These are phyloP conservation scores for Phaethornis superciliosus DNA, from an alignment of 2,113 vertebrate genomes.

Conservation along the genomic window DNA sequence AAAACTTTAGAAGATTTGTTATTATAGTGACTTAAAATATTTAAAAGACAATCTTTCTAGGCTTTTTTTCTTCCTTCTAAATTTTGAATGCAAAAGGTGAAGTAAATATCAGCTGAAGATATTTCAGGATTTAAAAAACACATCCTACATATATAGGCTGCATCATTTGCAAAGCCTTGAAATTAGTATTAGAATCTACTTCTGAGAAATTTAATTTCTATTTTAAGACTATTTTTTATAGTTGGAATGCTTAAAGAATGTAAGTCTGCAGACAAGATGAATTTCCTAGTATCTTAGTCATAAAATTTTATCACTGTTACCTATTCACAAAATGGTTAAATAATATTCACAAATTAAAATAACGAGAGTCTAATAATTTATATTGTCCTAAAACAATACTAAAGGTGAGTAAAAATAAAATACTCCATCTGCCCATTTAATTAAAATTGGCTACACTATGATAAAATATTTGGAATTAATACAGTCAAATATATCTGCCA, in stretches of 20 bases:
- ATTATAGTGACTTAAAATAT: not conserved
- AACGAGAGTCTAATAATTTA: constrained; percentile 25
- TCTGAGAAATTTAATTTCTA: constrained; percentile 7
- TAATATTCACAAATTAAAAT: constrained; percentile 48
- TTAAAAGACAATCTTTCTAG: not conserved
- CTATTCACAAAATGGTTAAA: constrained; percentile 30
- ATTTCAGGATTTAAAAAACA: not conserved
- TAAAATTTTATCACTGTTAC: constrained; percentile 24
- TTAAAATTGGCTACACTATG: not conserved
- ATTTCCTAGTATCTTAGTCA: constrained; percentile 36
- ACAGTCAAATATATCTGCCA: not conserved
- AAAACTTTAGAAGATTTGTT: not conserved
- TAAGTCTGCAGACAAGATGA: not conserved
- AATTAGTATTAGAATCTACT: constrained; percentile 19
- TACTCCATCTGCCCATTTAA: not conserved
- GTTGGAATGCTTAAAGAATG: constrained; percentile 5
- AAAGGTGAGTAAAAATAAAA: constrained; percentile 39
- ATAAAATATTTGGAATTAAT: constrained; percentile 31
- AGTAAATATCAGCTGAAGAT: not conserved
- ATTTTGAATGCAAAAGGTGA: not conserved
- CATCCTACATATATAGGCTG: not conserved
- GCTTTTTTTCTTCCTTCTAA: not conserved
- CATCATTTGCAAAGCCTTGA: constrained; percentile 20
- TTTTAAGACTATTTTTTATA: not conserved
- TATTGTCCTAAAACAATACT: constrained; percentile 9